Conservation (phyloP, 1,140 invertebrate species). For the Bombus pascuorum region DNA sequence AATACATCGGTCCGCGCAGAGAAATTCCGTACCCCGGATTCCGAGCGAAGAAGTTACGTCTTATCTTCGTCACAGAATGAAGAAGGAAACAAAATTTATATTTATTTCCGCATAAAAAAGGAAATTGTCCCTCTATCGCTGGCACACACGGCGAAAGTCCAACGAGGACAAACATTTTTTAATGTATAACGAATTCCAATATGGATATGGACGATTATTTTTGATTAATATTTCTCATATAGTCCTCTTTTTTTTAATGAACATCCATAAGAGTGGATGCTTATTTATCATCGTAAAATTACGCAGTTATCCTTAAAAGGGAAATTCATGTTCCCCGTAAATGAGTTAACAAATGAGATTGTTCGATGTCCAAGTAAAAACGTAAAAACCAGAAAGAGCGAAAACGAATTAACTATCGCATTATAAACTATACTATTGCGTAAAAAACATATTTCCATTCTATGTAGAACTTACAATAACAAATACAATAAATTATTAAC, state of each 20-base stretch:
- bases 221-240: slow-evolving; percentile 38
- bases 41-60: slow-evolving; percentile 36
- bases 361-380: slow-evolving; percentile 21
- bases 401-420: slow-evolving; percentile 13
- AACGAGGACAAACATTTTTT: slow-evolving; percentile 33
- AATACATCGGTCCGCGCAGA: slow-evolving; percentile 48
- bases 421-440: slow-evolving; percentile 29
- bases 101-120: not conserved
- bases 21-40: slow-evolving; percentile 49
- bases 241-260: not conserved
- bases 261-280: not conserved
- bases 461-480: slow-evolving; percentile 44
- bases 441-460: slow-evolving; percentile 35
- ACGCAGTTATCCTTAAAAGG: slow-evolving; percentile 11
- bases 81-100: slow-evolving; percentile 12
- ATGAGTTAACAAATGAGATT: slow-evolving; percentile 6
- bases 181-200: slow-evolving; percentile 14
- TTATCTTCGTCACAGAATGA: not conserved
- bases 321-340: not conserved
- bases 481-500: slow-evolving; percentile 52
- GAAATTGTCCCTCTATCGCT: not conserved
- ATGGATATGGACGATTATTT: slow-evolving; percentile 37
- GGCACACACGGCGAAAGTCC: slow-evolving; percentile 4
- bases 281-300: not conserved
- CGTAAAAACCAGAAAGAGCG: slow-evolving; percentile 31